Conservation (phyloP, 2,888 invertebrate species). For the Leptinotarsa rubiginosa region DNA sequence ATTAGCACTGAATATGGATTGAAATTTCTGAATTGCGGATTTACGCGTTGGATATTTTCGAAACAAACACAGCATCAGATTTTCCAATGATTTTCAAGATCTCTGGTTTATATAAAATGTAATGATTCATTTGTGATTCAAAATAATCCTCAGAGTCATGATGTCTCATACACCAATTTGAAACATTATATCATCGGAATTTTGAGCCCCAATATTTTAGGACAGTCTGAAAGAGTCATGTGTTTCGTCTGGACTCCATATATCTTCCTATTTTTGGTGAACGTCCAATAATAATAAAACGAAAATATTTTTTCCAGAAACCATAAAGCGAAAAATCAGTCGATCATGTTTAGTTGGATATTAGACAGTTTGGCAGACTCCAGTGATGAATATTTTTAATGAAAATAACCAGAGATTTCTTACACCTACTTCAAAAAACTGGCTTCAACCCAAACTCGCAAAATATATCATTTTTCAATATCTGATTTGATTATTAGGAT, state of each 20-base stretch:
- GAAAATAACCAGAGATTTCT: constrained; percentile 21
- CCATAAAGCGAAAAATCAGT: constrained; percentile 15
- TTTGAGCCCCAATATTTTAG: neutral
- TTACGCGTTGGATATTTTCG: too few relatives aligned
- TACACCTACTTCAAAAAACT: constrained; percentile 6
- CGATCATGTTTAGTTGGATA: constrained; percentile 14
- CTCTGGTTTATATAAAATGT: neutral
- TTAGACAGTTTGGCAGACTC: constrained; percentile 24
- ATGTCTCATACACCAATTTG: constrained; percentile 7
- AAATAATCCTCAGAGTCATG: neutral
- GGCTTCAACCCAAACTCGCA: neutral
- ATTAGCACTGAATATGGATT: too few relatives aligned
- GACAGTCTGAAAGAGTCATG: neutral
- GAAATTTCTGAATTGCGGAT: too few relatives aligned
- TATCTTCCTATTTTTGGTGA: constrained; percentile 19
- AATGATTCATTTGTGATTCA: neutral
- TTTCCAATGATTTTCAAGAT: too few relatives aligned
- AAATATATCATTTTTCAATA: neutral
- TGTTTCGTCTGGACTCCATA: constrained; percentile 23
- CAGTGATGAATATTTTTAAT: constrained; percentile 12
- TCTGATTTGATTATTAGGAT: neutral
- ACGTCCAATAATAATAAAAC: constrained; percentile 18
- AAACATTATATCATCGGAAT: constrained; percentile 16
- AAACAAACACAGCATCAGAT: too few relatives aligned
- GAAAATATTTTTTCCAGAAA: constrained; percentile 21